Evolutionary conservation across 2,797 vertebrate genomes (phyloP), one percentile per base, ranked within the genome.

Genomic region (Anniella stebbinsi): DNA sequence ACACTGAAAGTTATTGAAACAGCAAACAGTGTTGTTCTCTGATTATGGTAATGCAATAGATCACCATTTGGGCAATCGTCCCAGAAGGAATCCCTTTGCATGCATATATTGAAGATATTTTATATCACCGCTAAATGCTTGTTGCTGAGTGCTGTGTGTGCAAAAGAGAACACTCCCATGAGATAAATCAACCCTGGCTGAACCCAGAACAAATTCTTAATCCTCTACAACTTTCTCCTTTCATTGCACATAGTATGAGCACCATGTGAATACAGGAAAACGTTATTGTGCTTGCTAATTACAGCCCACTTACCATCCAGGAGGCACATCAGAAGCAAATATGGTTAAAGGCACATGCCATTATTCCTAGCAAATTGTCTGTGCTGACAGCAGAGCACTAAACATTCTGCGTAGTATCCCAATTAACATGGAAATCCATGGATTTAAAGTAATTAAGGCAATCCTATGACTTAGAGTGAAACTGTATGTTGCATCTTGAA

Each of bases 1-100:
- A 92, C 93, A 88, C 84, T 36, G 91, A 87, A 88, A 89, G 86
- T 92, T 76, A 88, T 0, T 88, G 90, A 81, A 91, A 86, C 72
- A 89, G 90, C 95, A 90, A 80, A 89, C 0, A 87, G 85, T 0
- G 0, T 33, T 78, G 12, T 87, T 92, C 73, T 87, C 86, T 92
- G 88, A 25, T 88, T 33, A 93, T 91, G 92, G 86, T 69, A 38
- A 89, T 11, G 87, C 80, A n/a, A 75, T 41, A 84, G 91, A 93
- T 92, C 89, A 73, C 51, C 0, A 57, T 12, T 3, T 0, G 78
- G 92, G 90, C 66, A 1, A 75, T 89, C 30, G 60, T 84, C 85
- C 89, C 76, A 1, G 86, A 77, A 66, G 89, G 73, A 33, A 1
- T 88, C 87, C 69, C 87, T 63, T 82, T 88, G 87, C 69, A 88